These are phyloP conservation scores for Bombus pyrosoma DNA, from an alignment of 1,140 invertebrate species.

Conservation along the genomic window DNA sequence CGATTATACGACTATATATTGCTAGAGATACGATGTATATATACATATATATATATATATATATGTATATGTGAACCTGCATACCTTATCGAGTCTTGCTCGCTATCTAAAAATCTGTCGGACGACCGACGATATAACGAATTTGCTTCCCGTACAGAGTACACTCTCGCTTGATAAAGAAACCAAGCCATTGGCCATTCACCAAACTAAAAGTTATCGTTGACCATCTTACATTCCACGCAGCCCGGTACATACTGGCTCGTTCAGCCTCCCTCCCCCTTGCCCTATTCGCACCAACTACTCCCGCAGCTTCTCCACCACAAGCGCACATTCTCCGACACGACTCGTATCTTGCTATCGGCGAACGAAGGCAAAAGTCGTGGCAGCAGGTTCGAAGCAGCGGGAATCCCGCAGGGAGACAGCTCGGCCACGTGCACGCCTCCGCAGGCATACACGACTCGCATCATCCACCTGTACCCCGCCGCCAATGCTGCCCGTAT, in stretches of 20 bases:
- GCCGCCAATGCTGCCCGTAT: slow-evolving; percentile 46
- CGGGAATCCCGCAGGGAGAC: slow-evolving; percentile 5
- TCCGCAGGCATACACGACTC: not conserved
- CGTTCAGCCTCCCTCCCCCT: not conserved
- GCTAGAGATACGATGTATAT: no score
- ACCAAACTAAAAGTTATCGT: not conserved
- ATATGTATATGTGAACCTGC: no score
- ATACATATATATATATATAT: no score
- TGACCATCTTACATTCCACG: not conserved
- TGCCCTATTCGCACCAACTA: not conserved
- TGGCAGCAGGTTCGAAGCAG: not conserved
- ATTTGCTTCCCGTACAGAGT: no score
- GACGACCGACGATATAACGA: no score
- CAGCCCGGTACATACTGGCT: no score
- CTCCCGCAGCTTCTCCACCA: no score
- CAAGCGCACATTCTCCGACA: not conserved
- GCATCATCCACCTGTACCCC: slow-evolving; percentile 44
- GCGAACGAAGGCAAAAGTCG: not conserved
- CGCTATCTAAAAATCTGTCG: no score
- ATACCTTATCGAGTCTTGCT: rapidly evolving
- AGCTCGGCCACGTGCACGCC: slow-evolving; percentile 24
- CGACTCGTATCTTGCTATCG: not conserved
- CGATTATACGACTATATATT: no score
- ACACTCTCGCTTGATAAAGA: not conserved
- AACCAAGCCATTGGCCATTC: not conserved